Evolutionary conservation across 2,797 vertebrate genomes (phyloP), one percentile per base, ranked within the genome.

Genomic region (Eulemur coronatus): DNA sequence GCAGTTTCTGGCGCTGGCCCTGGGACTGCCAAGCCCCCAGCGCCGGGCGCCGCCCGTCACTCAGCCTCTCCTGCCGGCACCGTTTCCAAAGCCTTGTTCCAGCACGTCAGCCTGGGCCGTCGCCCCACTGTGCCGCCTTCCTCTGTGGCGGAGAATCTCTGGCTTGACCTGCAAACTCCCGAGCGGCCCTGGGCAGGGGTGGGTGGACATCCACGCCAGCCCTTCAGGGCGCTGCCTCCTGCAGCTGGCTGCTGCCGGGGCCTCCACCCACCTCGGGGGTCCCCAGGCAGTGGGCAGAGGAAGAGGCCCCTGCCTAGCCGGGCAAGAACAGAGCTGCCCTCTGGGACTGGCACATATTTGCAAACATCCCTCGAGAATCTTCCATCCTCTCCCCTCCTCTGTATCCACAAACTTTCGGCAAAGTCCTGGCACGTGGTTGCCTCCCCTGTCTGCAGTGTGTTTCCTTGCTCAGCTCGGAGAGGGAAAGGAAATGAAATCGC

Each of bases 331-430:
- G 67, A 38, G 14, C 35, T 1, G 0, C 17, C 7, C 1, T 15
- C 30, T 8, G 0, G 1, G 28, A 18, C 76, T 41, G n/a, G 28
- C 0, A 0, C 5, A 0, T 38, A 26, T 75, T 35, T 69, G 87
- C 13, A 52, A 1, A n/a, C 1, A 0, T 28, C 43, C 10, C 52
- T 14, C 1, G 0, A 4, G 24, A 65, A 24, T 59, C 26, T 46
- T 30, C 33, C 4, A 4, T 11, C 26, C 7, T 26, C 35, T 35
- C 35, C 46, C 46, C 15, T 38, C 1, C 0, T 52, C 26, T 33
- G 3, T 9, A 14, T 63, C 84, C n/a, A 7, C 14, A 18, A 41
- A 55, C 20, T 20, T 28, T 13, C 0, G 8, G 26, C 38, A 78
- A 11, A 2, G 18, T 30, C 33, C 15, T 9, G 1, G 2, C 3